phyloP scores from a whole-genome alignment of 2,797 vertebrate species.

The Acanthornis magna region DNA sequence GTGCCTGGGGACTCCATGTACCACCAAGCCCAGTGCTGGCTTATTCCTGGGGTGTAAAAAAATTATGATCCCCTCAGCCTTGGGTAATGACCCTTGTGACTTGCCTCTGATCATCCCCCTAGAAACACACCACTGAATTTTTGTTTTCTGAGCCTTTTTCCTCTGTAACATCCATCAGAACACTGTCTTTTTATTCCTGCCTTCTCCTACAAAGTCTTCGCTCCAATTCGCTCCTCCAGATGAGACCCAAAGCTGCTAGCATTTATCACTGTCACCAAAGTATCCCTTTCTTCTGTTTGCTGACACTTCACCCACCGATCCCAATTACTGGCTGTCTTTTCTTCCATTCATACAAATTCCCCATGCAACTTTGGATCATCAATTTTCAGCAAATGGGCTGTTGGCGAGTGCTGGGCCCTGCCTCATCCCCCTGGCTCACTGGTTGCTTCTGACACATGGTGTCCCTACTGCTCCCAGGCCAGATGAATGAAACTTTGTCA shows the following conservation, averaged over 20 bases:
- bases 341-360: slow-evolving; percentile 62
- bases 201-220: not conserved
- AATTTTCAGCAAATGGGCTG: slow-evolving; percentile 49
- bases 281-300: slow-evolving; percentile 63
- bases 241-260: slow-evolving; percentile 40
- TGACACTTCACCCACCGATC: slow-evolving; percentile 65
- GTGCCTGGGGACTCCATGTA: not conserved
- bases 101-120: not conserved
- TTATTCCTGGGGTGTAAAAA: not conserved
- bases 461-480: not conserved
- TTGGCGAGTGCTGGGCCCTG: not conserved
- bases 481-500: slow-evolving; percentile 32
- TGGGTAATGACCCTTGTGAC: not conserved
- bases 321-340: slow-evolving; percentile 64
- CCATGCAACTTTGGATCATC: slow-evolving; percentile 55
- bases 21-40: not conserved
- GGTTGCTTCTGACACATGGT: not conserved
- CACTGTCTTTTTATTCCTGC: slow-evolving; percentile 17
- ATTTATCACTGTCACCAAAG: slow-evolving; percentile 67
- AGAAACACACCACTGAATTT: not conserved
- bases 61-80: not conserved
- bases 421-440: not conserved
- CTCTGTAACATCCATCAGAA: not conserved
- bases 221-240: slow-evolving; percentile 46
- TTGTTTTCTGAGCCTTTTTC: slow-evolving; percentile 1